These are phyloP conservation scores for Chymomyza fuscimana DNA, from an alignment of 2,888 invertebrate genomes.

Conservation along the genomic window DNA sequence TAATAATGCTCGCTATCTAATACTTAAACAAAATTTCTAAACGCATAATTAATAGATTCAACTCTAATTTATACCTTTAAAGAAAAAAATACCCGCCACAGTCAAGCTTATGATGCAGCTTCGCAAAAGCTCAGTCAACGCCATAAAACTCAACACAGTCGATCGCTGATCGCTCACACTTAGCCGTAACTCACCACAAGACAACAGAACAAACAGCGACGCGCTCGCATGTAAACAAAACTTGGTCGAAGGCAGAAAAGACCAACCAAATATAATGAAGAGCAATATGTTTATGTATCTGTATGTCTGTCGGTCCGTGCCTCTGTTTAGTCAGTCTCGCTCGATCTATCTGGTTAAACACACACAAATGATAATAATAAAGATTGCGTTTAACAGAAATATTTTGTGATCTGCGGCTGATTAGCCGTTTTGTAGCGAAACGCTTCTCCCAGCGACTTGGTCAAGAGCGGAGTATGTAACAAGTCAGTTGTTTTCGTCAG, in stretches of 20 bases:
- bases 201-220: neutral
- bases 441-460: neutral
- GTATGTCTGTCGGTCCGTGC: neutral
- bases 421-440: slow-evolving; percentile 29
- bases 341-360: slow-evolving; percentile 66
- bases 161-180: slow-evolving; percentile 2
- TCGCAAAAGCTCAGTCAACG: neutral
- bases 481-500: slow-evolving; percentile 1
- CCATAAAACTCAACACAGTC: slow-evolving; percentile 15
- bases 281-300: neutral
- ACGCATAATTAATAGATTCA: no score
- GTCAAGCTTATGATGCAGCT: neutral
- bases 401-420: slow-evolving; percentile 8
- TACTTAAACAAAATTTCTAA: no score
- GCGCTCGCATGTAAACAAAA: slow-evolving; percentile 64
- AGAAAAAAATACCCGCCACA: neutral
- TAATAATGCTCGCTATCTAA: no score
- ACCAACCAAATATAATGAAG: slow-evolving; percentile 26
- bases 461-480: neutral
- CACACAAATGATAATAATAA: slow-evolving; percentile 52
- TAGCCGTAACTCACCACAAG: neutral
- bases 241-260: slow-evolving; percentile 19
- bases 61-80: no score
- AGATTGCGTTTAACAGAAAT: slow-evolving; percentile 52
- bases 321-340: slow-evolving; percentile 27